phyloP scores from a whole-genome alignment of 2,113 vertebrate species.

The Coptodon bakossiorum region DNA sequence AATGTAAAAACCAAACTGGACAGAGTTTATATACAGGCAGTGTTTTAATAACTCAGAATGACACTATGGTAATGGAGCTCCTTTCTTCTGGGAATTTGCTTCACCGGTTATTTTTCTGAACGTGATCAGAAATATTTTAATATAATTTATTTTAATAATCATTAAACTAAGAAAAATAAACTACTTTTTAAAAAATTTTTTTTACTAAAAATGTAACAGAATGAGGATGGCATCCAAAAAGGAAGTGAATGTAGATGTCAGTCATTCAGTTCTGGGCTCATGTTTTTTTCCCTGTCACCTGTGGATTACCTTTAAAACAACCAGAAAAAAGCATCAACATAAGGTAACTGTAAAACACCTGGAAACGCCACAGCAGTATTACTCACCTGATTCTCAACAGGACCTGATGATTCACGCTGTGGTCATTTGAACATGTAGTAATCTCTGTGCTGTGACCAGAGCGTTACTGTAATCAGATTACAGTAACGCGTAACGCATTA shows the following conservation, averaged over 20 bases:
- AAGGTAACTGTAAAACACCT: not conserved
- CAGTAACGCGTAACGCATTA: no score
- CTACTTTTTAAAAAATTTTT: not conserved
- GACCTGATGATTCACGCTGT: not conserved
- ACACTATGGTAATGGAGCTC: not conserved
- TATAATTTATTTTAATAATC: accelerated
- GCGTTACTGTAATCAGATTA: no score
- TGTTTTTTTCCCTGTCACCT: not conserved
- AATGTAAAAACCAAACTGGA: not conserved
- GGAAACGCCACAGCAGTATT: not conserved
- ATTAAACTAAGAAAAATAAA: not conserved
- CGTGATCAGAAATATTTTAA: accelerated
- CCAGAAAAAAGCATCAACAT: not conserved
- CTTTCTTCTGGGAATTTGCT: not conserved
- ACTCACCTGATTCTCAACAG: not conserved
- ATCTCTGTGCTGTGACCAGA: not conserved
- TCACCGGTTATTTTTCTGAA: not conserved
- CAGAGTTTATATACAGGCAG: accelerated
- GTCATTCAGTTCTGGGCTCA: not conserved
- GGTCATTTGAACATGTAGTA: accelerated
- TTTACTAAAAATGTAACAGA: not conserved
- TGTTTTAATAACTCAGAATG: not conserved
- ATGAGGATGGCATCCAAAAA: accelerated
- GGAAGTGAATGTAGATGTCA: not conserved
- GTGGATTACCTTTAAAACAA: not conserved